Evolutionary conservation across 2,797 vertebrate species (phyloP), one percentile per base, ranked within the genome.

Genomic region (Menidia menidia): DNA sequence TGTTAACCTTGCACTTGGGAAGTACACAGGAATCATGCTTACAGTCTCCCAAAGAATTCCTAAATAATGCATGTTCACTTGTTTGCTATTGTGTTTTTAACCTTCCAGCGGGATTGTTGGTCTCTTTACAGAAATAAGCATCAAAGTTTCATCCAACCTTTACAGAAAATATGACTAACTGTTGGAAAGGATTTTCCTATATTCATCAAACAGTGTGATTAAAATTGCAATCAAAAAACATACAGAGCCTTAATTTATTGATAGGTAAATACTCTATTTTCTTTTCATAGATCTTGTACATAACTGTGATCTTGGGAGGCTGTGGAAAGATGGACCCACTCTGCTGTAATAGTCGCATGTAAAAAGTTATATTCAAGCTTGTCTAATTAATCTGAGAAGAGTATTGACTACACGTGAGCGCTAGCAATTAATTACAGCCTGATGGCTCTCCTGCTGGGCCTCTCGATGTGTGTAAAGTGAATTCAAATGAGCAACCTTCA

Each of bases 401-500:
- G 55, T 50, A 13, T 1, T 45, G 60, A 54, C 54, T 62, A 54
- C 65, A 72, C 63, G 63, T 64, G 66, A 86, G 75, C 62, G 68
- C 60, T 14, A 56, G 68, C 31, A 53, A 71, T 66, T 84, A 75
- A 81, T 83, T 75, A 76, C 73, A 80, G 65, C 42, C 56, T n/a
- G 25, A 69, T 61, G 13, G 52, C 45, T 73, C 53, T 71, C 78
- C 82, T 81, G 82, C 80, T 74, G 85, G 8, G 82, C 51, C 9
- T 64, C 43, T 60, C 25, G 33, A 6, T 55, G 64, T 54, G 72
- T 63, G 41, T 42, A 63, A 50, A 43, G 44, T 61, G 68, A 80
- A 84, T 81, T 71, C 76, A 82, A 80, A 85, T 76, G 59, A 50
- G 63, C 41, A 59, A 60, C 64, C 75, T 66, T 84, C 54, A 68